Conservation (phyloP, 1,140 invertebrate genomes). For the Halotydeus destructor region DNA sequence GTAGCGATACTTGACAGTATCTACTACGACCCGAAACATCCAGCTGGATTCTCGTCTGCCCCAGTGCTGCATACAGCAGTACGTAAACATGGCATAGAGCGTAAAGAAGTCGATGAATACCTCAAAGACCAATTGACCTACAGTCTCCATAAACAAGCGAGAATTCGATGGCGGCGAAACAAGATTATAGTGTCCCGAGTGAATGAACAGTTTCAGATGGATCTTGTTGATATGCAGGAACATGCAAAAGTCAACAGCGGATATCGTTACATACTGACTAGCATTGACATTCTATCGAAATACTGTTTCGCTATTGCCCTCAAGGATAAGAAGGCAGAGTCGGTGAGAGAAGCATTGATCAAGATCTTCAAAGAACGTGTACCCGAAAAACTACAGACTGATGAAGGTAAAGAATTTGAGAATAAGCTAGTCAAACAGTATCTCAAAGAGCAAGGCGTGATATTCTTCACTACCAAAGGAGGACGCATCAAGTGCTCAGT, state of each 20-base stretch:
- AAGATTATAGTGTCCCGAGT: conserved; percentile 9
- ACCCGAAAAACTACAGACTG: conserved; percentile 7
- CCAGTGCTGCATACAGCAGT: neutral
- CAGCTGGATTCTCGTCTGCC: neutral
- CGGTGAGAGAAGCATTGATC: conserved; percentile 11
- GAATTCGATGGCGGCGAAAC: conserved; percentile 16
- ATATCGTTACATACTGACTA: conserved; percentile 16
- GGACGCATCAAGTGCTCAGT: conserved; percentile 25
- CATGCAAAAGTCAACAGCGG: conserved; percentile 15
- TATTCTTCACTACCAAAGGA: conserved; percentile 25
- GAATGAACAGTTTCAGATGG: conserved; percentile 18
- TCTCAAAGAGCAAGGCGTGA: conserved; percentile 22
- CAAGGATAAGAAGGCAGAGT: conserved; percentile 13
- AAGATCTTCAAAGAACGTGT: conserved; percentile 11
- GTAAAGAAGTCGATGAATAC: conserved; percentile 12
- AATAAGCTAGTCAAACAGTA: conserved; percentile 18
- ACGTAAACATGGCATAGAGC: neutral
- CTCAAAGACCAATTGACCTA: conserved; percentile 15
- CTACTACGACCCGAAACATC: conserved; percentile 4
- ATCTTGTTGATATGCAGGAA: conserved; percentile 16
- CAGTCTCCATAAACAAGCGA: conserved; percentile 16
- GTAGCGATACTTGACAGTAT: conserved; percentile 3
- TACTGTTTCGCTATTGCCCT: conserved; percentile 16
- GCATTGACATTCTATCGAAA: conserved; percentile 19
- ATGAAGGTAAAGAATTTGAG: conserved; percentile 12